phyloP scores from a whole-genome alignment of 1,140 invertebrate species.

The Micrasema longulum region DNA sequence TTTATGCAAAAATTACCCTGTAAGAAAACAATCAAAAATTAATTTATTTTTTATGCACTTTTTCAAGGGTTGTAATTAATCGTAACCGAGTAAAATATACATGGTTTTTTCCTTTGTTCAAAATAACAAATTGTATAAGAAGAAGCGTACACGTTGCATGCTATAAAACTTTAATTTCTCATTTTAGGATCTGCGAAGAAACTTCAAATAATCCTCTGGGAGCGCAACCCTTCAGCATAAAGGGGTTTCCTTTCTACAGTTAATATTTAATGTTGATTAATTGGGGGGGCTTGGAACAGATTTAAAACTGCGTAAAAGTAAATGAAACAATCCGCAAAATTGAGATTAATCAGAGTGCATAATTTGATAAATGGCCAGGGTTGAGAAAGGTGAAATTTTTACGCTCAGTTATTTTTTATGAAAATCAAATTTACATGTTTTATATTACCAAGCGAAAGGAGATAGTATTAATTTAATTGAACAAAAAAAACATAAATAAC shows the following conservation, averaged over 20 bases:
- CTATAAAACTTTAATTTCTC: no score
- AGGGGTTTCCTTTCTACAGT: slow-evolving; percentile 34
- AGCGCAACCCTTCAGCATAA: background rate
- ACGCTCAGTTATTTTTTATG: slow-evolving; percentile 11
- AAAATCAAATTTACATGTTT: slow-evolving; percentile 3
- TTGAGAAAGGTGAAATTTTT: slow-evolving; percentile 22
- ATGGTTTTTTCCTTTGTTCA: no score
- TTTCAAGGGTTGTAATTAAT: no score
- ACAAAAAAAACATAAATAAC: no score
- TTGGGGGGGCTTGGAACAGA: slow-evolving; percentile 32
- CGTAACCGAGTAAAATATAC: no score
- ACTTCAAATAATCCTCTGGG: background rate
- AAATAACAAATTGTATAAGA: no score
- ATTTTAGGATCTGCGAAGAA: background rate
- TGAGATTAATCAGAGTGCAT: slow-evolving; percentile 29
- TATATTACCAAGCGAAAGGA: background rate
- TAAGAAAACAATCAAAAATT: no score
- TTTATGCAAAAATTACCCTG: no score
- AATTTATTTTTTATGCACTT: no score
- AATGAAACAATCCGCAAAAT: slow-evolving; percentile 19
- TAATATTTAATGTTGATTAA: slow-evolving; percentile 54
- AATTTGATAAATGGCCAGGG: slow-evolving; percentile 28
- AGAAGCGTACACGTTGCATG: no score
- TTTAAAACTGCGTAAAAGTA: slow-evolving; percentile 25
- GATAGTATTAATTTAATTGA: no score